Evolutionary conservation across 2,113 vertebrate species (phyloP).

Genomic region (Micromys minutus): DNA sequence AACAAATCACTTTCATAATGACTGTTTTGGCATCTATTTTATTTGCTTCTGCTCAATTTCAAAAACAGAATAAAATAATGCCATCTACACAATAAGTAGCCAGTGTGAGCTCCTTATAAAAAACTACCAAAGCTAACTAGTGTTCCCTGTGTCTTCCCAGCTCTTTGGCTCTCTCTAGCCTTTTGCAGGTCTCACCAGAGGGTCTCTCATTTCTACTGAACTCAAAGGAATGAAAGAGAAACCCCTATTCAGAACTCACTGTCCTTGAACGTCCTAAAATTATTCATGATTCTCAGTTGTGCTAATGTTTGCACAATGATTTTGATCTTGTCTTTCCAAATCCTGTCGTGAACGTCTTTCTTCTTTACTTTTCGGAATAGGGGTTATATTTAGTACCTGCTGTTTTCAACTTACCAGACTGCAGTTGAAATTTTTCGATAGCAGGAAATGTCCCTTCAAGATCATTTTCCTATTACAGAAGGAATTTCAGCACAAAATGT

Average conservation of each 20-base stretch:
- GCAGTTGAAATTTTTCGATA: neutral
- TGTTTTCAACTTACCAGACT: neutral
- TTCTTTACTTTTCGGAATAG: neutral
- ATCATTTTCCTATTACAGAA: neutral
- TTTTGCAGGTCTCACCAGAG: neutral
- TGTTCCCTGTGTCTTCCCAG: accelerated
- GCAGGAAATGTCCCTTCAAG: constrained; percentile 9
- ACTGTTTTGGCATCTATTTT: neutral
- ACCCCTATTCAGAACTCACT: neutral
- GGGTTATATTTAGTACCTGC: neutral
- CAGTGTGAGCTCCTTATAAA: neutral
- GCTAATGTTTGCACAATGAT: neutral
- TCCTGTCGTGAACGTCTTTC: neutral
- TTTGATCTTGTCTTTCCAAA: neutral
- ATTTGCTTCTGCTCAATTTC: neutral
- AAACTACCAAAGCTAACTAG: neutral
- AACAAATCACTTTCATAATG: neutral
- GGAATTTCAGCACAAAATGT: neutral
- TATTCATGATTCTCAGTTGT: neutral
- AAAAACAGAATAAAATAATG: neutral
- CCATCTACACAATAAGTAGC: neutral
- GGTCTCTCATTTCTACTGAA: neutral
- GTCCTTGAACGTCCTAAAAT: neutral
- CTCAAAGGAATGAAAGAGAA: neutral
- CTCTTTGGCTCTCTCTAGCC: neutral